Base-by-base conservation (phyloP, 2,888 invertebrate genomes). In the Neelides folsomi region DNA sequence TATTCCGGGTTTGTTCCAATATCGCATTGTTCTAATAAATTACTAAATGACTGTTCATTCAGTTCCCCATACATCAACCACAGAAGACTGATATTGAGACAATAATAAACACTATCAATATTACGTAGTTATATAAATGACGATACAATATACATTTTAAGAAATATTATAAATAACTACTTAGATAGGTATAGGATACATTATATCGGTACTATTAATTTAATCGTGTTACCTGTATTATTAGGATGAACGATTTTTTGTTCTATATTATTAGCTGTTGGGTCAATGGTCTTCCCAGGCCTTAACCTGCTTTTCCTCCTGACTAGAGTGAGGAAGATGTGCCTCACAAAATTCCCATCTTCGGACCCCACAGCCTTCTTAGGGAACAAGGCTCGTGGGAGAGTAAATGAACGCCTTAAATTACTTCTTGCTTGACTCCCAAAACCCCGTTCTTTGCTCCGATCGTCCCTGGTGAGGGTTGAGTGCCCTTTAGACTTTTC, bases 401-500 rank as follows among this genome's bases (percentile, higher is more conserved):
- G 56, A 49, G 64, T 64, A 54, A 64, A 62, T 43, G 62, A 60
- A 34, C 64, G 62, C 19, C 64, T 60, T 35, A 64, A 55, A 53
- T 60, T 62, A 47, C 58, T 64, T 49, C 62, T 64, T 12, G 27
- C 27, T 27, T 27, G 27, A 7, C 27, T 27, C 27, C 27, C 27
- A 27, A 27, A 27, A 5, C 27, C 27, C 27, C 27, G 27, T 27
- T 27, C 27, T 27, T 27, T 27, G 27, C 27, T 27, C 27, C 27
- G 27, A 7, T 27, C 27, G 27, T 27, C 27, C 27, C 27, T 3
- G 3, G 27, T 27, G 27, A 27, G 27, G 7, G 27, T 27, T 7
- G 27, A 3, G 27, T 27, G 27, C 7, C 27, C 27, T 27, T 27
- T 27, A 7, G 27, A 27, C 27, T 27, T 27, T 7, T 27, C 27